Percentiles rank a stretch among this genome's conserved stretches.
Evolutionary conservation across 2,888 invertebrate species (phyloP).

Genomic region (Fragum whitleyi): DNA sequence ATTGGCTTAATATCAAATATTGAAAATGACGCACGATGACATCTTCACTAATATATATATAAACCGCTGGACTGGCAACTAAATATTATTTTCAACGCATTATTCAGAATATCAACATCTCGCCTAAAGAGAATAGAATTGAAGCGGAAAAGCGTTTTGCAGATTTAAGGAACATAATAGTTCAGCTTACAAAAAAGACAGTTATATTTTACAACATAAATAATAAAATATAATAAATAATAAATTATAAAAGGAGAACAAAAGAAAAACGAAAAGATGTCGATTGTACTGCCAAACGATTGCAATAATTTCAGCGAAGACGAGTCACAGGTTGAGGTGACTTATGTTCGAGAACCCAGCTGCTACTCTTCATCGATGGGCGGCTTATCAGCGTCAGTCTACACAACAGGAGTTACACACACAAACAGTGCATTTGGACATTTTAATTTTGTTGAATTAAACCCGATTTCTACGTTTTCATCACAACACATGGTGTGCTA

Average conservation of each 20-base stretch:
- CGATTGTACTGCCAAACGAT: neutral
- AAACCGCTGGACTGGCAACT: neutral
- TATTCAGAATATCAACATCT: neutral
- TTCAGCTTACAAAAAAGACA: too few relatives aligned
- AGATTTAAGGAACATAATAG: too few relatives aligned
- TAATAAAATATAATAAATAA: too few relatives aligned
- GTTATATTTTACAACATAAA: too few relatives aligned
- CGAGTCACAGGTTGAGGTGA: neutral
- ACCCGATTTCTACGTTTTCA: neutral
- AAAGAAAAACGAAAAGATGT: neutral
- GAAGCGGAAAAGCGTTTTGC: too few relatives aligned
- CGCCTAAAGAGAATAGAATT: too few relatives aligned
- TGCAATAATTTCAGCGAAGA: neutral
- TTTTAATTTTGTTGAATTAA: neutral
- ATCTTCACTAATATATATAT: neutral
- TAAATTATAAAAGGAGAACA: neutral
- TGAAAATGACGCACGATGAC: neutral
- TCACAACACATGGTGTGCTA: neutral
- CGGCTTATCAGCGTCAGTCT: neutral
- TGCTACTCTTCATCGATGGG: neutral
- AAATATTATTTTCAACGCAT: neutral
- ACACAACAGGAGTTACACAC: neutral
- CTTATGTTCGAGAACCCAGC: neutral
- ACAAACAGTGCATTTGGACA: neutral
- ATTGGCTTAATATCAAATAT: neutral